Conservation (phyloP, 92 coral and sea anemone genomes). For the Bergia puertoricense region DNA sequence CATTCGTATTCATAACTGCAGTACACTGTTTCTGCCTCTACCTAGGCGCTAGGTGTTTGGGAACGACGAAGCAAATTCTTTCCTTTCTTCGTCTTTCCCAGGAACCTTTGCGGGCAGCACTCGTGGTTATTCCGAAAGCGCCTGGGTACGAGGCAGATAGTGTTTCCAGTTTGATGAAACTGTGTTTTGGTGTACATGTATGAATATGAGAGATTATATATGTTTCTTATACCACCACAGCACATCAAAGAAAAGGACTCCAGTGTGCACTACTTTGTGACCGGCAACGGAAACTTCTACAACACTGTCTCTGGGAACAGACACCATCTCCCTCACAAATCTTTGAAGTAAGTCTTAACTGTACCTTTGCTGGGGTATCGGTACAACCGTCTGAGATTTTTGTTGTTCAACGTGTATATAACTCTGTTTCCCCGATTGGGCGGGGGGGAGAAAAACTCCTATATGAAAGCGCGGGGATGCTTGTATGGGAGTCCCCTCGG, state of each 20-base stretch:
- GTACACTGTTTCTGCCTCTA: not conserved
- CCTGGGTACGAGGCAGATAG: no score
- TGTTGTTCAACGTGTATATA: not conserved
- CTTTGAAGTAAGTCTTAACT: conserved; percentile 70
- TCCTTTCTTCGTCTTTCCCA: no score
- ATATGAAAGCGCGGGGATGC: no score
- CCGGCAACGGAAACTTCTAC: conserved; percentile 78
- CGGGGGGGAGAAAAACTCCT: no score
- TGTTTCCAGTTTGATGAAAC: not conserved
- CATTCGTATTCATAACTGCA: not conserved
- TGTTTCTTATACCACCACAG: conserved; percentile 40
- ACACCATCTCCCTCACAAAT: conserved; percentile 43
- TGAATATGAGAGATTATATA: not conserved
- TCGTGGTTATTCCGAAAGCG: no score
- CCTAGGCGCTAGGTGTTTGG: no score
- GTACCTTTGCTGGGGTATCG: not conserved
- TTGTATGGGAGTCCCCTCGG: no score
- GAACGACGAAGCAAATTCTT: no score
- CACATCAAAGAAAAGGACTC: conserved; percentile 76
- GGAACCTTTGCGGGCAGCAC: no score
- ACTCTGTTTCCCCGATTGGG: no score
- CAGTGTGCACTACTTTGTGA: conserved; percentile 74
- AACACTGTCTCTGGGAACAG: conserved; percentile 37
- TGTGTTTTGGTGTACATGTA: no score
- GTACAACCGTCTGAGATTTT: not conserved